These are phyloP conservation scores for Drosophila guanche DNA, from an alignment of 1,140 invertebrate genomes.

Conservation along the genomic window DNA sequence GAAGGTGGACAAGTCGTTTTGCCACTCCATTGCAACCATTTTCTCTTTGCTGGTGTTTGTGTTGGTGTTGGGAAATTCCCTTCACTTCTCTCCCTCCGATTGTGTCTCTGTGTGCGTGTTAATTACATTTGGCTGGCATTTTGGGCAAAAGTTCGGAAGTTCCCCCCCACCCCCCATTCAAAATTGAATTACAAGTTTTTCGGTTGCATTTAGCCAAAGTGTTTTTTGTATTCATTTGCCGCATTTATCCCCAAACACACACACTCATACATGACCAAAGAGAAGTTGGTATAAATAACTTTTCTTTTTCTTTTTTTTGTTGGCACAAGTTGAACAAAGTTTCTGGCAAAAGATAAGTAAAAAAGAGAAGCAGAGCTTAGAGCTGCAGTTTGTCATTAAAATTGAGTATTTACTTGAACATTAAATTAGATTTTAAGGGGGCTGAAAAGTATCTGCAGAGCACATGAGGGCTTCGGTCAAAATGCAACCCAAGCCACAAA, in stretches of 20 bases:
- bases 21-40: constrained; percentile 38
- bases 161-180: constrained; percentile 2
- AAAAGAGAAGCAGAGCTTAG: constrained; percentile 14
- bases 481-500: constrained; percentile 16
- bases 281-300: constrained; percentile 28
- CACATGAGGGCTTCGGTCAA: background rate
- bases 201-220: constrained; percentile 68
- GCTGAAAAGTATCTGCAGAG: background rate
- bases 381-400: constrained; percentile 28
- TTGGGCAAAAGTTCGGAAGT: constrained; percentile 57
- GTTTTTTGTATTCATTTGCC: constrained; percentile 41
- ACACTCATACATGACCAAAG: constrained; percentile 58
- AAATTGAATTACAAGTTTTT: constrained; percentile 80
- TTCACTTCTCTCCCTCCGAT: too few relatives aligned
- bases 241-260: constrained; percentile 51
- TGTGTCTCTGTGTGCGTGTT: constrained; percentile 59
- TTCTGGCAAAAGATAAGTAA: constrained; percentile 43
- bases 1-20: constrained; percentile 62
- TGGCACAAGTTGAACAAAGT: constrained; percentile 52
- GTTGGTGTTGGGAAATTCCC: constrained; percentile 3
- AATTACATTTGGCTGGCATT: constrained; percentile 77
- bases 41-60: background rate
- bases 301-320: constrained; percentile 32
- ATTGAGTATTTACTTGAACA: constrained; percentile 1
- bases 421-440: background rate